Evolutionary conservation across 2,888 invertebrate genomes (phyloP), one percentile per base, ranked within the genome.

Genomic region (Calameuta idolon): DNA sequence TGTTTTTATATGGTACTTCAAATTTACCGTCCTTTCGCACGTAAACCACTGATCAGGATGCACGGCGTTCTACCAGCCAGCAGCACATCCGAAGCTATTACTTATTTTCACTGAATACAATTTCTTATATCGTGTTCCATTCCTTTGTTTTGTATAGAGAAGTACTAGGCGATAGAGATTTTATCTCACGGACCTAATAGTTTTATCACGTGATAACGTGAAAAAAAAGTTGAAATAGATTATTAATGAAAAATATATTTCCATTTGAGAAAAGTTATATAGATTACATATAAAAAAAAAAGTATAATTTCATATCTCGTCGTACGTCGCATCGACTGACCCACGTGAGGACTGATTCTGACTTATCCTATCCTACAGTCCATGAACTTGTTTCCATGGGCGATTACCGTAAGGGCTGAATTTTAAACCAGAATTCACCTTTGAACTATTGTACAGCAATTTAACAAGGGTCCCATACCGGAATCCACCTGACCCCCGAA

Each of bases 371-470:
- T 55, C 2, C 23, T 23, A 55, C 55, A 9, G 23, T 55, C 55
- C 23, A 55, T 23, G 23, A 23, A 9, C 9, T 55, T 23, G 23
- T 23, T 23, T 9, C 23, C 55, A 55, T 55, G 55, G 9, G 23
- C 5, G 23, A 23, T 9, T 40, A 0, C 0, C 2, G 23, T 9
- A 55, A 2, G 9, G 23, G 55, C 23, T 55, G 71, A 34, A 12
- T 3, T 23, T 34, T 34, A 30, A 71, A 71, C 71, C 31, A 31
- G 71, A 71, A 71, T 71, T 31, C 71, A 71, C 71, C 71, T 71
- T 31, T 33, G 31, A 34, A 12, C 33, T 11, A 33, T 71, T 71
- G 4, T 12, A 12, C 71, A 23, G 31, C 9, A 5, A 55, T 55
- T 71, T 33, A 71, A 12, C 31, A 9, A 31, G 71, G 71, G 31